phyloP scores from a whole-genome alignment of 2,113 vertebrate genomes.

The Sclerurus mexicanus region DNA sequence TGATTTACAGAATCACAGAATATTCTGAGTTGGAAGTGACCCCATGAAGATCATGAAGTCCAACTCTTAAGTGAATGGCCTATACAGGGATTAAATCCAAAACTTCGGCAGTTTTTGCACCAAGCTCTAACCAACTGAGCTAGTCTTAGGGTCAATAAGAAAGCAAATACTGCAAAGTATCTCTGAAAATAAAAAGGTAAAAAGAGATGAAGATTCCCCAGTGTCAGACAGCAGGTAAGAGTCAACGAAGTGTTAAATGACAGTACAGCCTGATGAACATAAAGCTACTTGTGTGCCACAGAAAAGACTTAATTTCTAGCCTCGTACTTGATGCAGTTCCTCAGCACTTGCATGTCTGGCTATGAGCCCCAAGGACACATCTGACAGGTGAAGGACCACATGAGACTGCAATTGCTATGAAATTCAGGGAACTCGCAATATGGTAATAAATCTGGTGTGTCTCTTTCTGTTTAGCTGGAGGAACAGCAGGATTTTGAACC shows the following conservation, averaged over 20 bases:
- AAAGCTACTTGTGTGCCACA: background rate
- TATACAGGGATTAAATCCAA: background rate
- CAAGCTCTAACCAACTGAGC: background rate
- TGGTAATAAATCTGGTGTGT: background rate
- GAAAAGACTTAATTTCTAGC: background rate
- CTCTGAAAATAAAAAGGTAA: conserved; percentile 68
- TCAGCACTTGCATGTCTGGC: background rate
- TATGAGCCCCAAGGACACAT: background rate
- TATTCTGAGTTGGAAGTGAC: background rate
- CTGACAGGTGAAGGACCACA: background rate
- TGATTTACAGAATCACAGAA: background rate
- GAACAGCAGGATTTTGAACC: background rate
- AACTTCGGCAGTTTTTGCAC: background rate
- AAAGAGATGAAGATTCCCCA: background rate
- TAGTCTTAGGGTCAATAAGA: background rate
- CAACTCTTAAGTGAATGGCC: background rate
- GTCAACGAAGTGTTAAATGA: background rate
- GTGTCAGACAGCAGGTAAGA: background rate
- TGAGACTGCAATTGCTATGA: background rate
- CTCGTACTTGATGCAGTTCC: background rate
- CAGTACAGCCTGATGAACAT: background rate
- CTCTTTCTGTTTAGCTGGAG: background rate
- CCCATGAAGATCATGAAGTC: background rate
- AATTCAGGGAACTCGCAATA: background rate
- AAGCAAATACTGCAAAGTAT: conserved; percentile 81